A percentile compares a stretch with the other conserved stretches of the same genome.
phyloP scores from a whole-genome alignment of 2,888 invertebrate genomes.

The Parelbella ahira region DNA sequence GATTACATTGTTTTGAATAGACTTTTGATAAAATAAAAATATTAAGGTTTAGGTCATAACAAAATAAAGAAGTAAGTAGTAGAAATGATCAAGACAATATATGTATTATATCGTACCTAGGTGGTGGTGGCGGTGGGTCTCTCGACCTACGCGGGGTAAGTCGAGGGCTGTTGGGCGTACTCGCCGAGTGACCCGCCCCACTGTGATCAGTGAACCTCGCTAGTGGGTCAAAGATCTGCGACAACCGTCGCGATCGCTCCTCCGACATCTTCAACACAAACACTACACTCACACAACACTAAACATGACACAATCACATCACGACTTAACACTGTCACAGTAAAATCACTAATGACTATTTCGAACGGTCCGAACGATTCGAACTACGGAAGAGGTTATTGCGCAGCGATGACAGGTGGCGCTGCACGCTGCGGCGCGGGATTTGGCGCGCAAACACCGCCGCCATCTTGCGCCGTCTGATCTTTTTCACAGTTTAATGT shows the following conservation, averaged over 20 bases:
- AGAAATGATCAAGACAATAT: no score
- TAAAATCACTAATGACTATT: slow-evolving; percentile 64
- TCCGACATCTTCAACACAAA: slow-evolving; percentile 77
- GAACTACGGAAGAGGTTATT: slow-evolving; percentile 54
- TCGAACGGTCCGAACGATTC: slow-evolving; percentile 61
- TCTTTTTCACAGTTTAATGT: slow-evolving; percentile 67
- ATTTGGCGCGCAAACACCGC: slow-evolving; percentile 62
- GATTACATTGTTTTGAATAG: no score
- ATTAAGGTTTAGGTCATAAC: neutral
- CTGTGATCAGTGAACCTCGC: slow-evolving; percentile 86
- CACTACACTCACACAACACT: slow-evolving; percentile 51
- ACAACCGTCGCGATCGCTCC: slow-evolving; percentile 86
- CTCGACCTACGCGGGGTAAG: slow-evolving; percentile 81
- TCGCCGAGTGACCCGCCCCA: slow-evolving; percentile 75
- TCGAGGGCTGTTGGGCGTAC: slow-evolving; percentile 87
- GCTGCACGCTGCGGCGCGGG: slow-evolving; percentile 44
- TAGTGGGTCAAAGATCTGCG: slow-evolving; percentile 91
- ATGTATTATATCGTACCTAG: slow-evolving; percentile 69
- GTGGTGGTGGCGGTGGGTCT: slow-evolving; percentile 73
- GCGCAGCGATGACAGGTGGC: slow-evolving; percentile 55
- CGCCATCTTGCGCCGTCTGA: slow-evolving; percentile 63
- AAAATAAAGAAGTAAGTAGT: no score
- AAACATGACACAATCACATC: slow-evolving; percentile 57
- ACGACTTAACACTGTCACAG: slow-evolving; percentile 60
- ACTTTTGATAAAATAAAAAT: no score